Evolutionary conservation across 37 sponge, comb jelly and placozoan genomes (phyloP), one percentile per base, ranked within the genome.

Genomic region (Petrosia ficiformis): DNA sequence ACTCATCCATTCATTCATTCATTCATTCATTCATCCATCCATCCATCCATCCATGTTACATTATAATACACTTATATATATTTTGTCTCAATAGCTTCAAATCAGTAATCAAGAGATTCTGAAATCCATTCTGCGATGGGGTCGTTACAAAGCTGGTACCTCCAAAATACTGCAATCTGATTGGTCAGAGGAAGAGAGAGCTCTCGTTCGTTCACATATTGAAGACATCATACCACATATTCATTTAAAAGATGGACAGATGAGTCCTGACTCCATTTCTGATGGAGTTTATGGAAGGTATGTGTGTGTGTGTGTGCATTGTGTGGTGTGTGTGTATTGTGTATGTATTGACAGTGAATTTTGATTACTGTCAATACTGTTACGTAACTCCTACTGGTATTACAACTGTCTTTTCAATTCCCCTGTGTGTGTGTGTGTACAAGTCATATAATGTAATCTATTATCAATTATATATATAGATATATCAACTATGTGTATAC

Each of bases 81-180:
- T 22, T 16, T 22, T 16, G 21, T 54, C 16, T 21, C 3, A 33
- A 35, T 39, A 87, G 82, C 43, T 87, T 10, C 38, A 54, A 8
- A 42, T 77, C 14, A 42, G 75, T 3, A 82, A 84, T 66, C 86
- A 84, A 32, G 94, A 89, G 64, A 82, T 93, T 42, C 85, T 89
- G 86, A 56, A 82, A 34, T 75, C 76, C 11, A 80, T 88, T 39
- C 30, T 93, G 33, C 30, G 71, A 21, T 93, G 94, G 94, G 94
- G 85, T 0, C 73, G 78, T 39, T 74, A 84, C 48, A 39, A 84
- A n/a, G 83, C 83, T 34, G 74, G 58, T 2, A 72, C 78, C 16
- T 0, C 64, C 1, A 40, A 34, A 31, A 28, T 30, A 2, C 8
- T 32, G 24, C 8, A 32, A 2, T 71, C 72, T 2, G 33, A 67